phyloP scores from a whole-genome alignment of 2,113 vertebrate genomes.

The Halcyon malimbica region DNA sequence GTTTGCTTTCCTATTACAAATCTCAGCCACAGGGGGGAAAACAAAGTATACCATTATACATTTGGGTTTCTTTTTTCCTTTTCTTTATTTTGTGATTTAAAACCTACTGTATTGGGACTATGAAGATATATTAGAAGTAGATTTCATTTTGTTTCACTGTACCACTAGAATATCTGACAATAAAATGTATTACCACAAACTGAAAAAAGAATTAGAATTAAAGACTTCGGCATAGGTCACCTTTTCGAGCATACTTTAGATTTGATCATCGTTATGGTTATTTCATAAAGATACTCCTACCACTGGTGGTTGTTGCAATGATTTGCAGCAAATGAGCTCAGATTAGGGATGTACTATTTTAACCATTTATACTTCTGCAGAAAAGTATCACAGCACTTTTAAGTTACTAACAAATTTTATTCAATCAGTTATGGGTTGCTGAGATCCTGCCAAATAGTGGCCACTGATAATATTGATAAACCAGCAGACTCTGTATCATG shows the following conservation, averaged over 20 bases:
- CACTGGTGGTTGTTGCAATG: background rate
- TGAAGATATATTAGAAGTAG: background rate
- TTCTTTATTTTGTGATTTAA: background rate
- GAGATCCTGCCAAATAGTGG: background rate
- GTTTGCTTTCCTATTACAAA: background rate
- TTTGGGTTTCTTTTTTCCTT: background rate
- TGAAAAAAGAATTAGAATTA: background rate
- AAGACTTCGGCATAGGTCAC: background rate
- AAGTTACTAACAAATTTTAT: background rate
- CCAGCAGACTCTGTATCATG: background rate
- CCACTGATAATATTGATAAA: background rate
- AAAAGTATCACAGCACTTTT: background rate
- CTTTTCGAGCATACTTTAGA: background rate
- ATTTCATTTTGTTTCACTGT: constrained; percentile 28
- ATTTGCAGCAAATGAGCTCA: background rate
- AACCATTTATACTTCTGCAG: background rate
- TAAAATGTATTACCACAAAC: constrained; percentile 13
- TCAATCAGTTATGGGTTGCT: background rate
- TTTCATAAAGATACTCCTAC: background rate
- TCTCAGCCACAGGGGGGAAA: background rate
- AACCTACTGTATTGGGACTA: background rate
- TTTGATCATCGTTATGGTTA: background rate
- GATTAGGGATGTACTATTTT: background rate
- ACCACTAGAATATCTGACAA: background rate
- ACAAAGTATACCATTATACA: background rate